Conservation (phyloP, 2,797 vertebrate genomes). For the Chelon labrosus region DNA sequence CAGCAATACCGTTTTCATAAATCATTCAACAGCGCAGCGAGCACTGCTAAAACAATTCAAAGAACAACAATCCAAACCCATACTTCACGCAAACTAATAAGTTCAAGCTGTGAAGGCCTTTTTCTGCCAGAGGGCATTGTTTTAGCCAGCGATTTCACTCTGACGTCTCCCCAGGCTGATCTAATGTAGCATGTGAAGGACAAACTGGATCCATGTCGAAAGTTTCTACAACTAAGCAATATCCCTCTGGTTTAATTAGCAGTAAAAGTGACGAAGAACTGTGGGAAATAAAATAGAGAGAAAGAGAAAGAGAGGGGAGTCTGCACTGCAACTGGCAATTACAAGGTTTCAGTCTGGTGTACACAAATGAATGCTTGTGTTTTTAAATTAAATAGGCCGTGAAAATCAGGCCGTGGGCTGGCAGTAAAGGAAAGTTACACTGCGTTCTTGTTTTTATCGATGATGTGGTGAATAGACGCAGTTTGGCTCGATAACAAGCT, state of each 20-base stretch:
- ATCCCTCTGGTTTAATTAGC: constrained; percentile 68
- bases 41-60: constrained; percentile 18
- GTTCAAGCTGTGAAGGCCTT: constrained; percentile 6
- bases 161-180: constrained; percentile 2
- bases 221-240: constrained; percentile 13
- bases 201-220: constrained; percentile 28
- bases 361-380: constrained; percentile 2
- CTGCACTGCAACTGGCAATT: constrained; percentile 1
- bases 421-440: not conserved
- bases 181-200: constrained; percentile 20
- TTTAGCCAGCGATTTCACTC: constrained; percentile 4
- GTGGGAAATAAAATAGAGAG: constrained; percentile 4
- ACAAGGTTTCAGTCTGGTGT: constrained; percentile 1
- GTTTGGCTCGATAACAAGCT: not conserved
- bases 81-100: constrained; percentile 8
- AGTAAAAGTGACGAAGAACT: constrained; percentile 13
- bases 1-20: not conserved
- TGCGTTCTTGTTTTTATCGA: constrained; percentile 5
- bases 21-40: constrained; percentile 22
- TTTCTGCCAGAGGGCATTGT: not conserved
- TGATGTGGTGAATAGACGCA: constrained; percentile 1
- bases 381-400: constrained; percentile 47
- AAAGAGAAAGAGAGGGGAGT: not conserved
- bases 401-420: constrained; percentile 21
- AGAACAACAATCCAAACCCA: not conserved